phyloP scores from a whole-genome alignment of 2,888 invertebrate species.

The Slavum lentiscoides region DNA sequence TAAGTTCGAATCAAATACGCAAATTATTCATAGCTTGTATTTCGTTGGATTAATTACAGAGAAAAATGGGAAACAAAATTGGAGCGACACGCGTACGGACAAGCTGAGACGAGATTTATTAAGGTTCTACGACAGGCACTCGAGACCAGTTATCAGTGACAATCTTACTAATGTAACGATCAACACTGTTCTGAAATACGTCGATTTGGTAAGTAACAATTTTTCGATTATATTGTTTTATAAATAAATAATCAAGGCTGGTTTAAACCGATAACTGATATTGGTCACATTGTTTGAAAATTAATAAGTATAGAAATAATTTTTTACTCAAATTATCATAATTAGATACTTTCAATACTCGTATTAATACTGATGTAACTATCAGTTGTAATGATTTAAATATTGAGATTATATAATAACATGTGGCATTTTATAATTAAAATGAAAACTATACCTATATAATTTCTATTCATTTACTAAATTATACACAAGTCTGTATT shows the following conservation, averaged over 20 bases:
- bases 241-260: not conserved
- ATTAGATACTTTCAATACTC: too few species aligned
- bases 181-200: constrained; percentile 67
- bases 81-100: constrained; percentile 66
- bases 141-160: constrained; percentile 64
- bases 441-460: too few species aligned
- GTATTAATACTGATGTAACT: too few species aligned
- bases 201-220: constrained; percentile 63
- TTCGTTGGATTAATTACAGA: not conserved
- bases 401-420: too few species aligned
- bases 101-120: constrained; percentile 65
- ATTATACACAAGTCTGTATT: too few species aligned
- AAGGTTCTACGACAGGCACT: constrained; percentile 65
- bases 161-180: constrained; percentile 64
- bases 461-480: too few species aligned
- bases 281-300: too few species aligned
- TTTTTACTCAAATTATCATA: too few species aligned
- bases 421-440: too few species aligned
- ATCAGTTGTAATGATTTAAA: too few species aligned
- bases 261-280: not conserved
- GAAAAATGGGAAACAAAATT: constrained; percentile 59
- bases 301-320: too few species aligned
- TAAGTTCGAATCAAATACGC: not conserved
- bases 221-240: not conserved
- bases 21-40: not conserved